Base-by-base conservation (phyloP, 2,888 invertebrate species). In the Hydrotaea cyrtoneurina region DNA sequence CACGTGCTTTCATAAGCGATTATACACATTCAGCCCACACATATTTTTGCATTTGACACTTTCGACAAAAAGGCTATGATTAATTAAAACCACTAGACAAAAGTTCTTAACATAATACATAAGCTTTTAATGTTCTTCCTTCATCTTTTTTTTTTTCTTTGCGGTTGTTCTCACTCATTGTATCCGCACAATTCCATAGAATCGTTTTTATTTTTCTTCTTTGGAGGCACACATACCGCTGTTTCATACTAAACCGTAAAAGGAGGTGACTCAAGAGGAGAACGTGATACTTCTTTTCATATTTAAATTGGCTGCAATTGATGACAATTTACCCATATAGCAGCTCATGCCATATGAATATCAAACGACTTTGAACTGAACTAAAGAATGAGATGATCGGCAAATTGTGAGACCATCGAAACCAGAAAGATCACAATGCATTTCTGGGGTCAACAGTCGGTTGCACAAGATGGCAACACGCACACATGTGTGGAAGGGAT, bases 291-390 rank as follows among this genome's bases (percentile, higher is more conserved):
- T 23, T 89, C 87, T 89, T 89, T 88, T 90, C 90, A 89, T 90
- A 89, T 90, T 89, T 90, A 88, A 91, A 91, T 91, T 91, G 91
- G 88, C 85, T 82, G 82, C 87, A 89, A 89, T 88, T 88, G 87
- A 86, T 80, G 76, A 74, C 87, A 88, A 87, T 87, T 87, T 86
- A 66, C 21, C 77, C 69, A 21, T 19, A 69, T 23, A 46, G 21
- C 26, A 46, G 21, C 26, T 62, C 62, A 62, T 23, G 46, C 46
- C 17, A 7, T 31, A 31, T 46, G 69, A 46, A 69, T 69, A 69
- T 46, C 13, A 15, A 59, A 46, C 46, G 69, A 46, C 69, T 43
- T 10, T 69, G 69, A 69, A 69, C 69, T 69, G 43, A 46, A 46
- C 15, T 46, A 15, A 39, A 39, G 39, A 3, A 39, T 39, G 39